These are phyloP conservation scores for Sebastes schlegelii DNA, from an alignment of 2,113 vertebrate species.

Conservation along the genomic window DNA sequence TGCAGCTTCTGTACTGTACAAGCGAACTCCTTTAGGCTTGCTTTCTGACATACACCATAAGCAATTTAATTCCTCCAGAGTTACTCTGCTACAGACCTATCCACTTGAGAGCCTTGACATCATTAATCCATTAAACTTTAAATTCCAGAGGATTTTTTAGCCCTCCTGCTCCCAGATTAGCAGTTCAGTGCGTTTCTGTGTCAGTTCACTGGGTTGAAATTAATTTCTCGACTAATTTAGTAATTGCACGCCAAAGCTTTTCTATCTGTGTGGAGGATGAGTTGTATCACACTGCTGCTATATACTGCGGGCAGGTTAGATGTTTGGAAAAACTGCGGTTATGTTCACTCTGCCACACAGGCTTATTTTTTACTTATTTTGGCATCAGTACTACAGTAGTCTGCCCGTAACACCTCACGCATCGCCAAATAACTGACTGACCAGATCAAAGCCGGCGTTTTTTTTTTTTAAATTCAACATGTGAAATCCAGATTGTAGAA, in stretches of 20 bases:
- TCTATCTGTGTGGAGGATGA: slow-evolving; percentile 56
- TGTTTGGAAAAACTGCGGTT: slow-evolving; percentile 25
- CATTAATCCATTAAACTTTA: slow-evolving; percentile 83
- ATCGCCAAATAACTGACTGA: slow-evolving; percentile 21
- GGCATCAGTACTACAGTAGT: slow-evolving; percentile 3
- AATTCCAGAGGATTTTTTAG: slow-evolving; percentile 75
- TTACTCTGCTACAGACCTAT: slow-evolving; percentile 64
- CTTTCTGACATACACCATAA: slow-evolving; percentile 50
- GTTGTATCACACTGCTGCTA: slow-evolving; percentile 42
- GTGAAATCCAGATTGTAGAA: slow-evolving; percentile 36
- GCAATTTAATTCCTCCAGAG: slow-evolving; percentile 67
- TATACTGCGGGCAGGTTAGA: slow-evolving; percentile 57
- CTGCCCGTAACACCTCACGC: slow-evolving; percentile 8
- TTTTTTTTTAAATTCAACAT: slow-evolving; percentile 16
- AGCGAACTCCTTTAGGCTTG: slow-evolving; percentile 22
- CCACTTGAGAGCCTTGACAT: slow-evolving; percentile 77
- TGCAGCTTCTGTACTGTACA: background rate
- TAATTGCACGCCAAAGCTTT: slow-evolving; percentile 77
- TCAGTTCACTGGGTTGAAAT: slow-evolving; percentile 82
- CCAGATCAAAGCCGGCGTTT: slow-evolving; percentile 21
- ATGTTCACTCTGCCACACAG: slow-evolving; percentile 16
- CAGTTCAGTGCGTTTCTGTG: slow-evolving; percentile 80
- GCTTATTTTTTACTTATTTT: slow-evolving; percentile 25
- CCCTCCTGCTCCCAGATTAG: slow-evolving; percentile 78
- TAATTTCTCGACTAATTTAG: slow-evolving; percentile 81